These are phyloP conservation scores for Diglossa cyanea DNA, from an alignment of 2,797 vertebrate genomes.

Conservation along the genomic window DNA sequence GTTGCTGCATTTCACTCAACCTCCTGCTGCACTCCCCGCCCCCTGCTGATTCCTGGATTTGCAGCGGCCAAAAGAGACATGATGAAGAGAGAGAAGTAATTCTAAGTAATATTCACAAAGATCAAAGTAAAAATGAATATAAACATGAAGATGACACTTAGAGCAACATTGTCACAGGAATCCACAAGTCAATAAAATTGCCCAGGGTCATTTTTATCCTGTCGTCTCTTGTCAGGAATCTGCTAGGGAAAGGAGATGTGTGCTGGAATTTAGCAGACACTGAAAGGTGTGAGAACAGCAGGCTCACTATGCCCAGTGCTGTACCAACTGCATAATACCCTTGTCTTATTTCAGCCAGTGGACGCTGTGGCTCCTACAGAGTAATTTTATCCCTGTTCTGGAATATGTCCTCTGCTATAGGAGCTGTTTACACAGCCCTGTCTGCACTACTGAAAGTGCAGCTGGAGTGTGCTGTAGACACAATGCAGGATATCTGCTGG, in stretches of 20 bases:
- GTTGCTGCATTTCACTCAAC: not conserved
- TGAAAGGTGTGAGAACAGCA: not conserved
- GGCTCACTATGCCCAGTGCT: not conserved
- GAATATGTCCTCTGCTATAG: not conserved
- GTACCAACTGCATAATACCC: fast-evolving
- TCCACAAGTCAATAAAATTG: not conserved
- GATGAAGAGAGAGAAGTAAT: not conserved
- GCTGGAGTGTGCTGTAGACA: not conserved
- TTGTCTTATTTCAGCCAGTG: fast-evolving
- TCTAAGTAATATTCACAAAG: not conserved
- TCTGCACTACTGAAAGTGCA: not conserved
- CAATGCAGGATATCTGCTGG: not conserved
- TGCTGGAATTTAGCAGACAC: not conserved
- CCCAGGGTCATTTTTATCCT: not conserved
- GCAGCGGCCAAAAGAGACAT: not conserved
- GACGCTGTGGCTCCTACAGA: not conserved
- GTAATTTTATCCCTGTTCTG: not conserved
- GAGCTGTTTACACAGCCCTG: not conserved
- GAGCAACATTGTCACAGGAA: not conserved
- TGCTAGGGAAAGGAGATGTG: not conserved
- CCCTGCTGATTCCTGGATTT: not conserved
- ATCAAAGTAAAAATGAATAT: not conserved
- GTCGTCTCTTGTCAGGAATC: not conserved
- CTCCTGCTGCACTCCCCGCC: fast-evolving
- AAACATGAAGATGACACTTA: not conserved